These are phyloP conservation scores for Holothuria glaberrima DNA, from an alignment of 35 echinoderm and acorn worm genomes.

Conservation along the genomic window DNA sequence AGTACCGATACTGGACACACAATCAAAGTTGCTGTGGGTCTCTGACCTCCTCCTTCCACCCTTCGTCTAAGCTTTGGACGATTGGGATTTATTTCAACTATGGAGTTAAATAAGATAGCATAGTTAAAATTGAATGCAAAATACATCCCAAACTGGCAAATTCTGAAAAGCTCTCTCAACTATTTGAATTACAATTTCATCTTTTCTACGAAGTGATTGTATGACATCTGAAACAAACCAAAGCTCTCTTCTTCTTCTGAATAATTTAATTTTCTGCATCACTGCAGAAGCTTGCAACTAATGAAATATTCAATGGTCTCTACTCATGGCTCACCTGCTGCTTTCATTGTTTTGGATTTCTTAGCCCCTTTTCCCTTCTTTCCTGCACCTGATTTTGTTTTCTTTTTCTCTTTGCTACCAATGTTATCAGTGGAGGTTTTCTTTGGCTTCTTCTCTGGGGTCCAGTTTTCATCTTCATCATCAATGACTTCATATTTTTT, in stretches of 20 bases:
- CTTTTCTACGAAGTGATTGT: too few species aligned
- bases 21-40: conserved; percentile 84
- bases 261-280: too few species aligned
- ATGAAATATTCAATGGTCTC: too few species aligned
- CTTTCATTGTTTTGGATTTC: background rate
- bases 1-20: conserved; percentile 86
- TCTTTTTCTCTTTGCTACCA: background rate
- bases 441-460: conserved; percentile 31
- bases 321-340: background rate
- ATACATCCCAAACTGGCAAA: too few species aligned
- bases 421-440: background rate
- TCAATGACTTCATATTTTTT: background rate
- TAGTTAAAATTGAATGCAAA: too few species aligned
- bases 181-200: too few species aligned
- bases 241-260: too few species aligned
- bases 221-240: too few species aligned
- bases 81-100: background rate
- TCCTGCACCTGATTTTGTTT: background rate
- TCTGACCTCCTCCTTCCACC: background rate
- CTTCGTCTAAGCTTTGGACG: conserved; percentile 12
- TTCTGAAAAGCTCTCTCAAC: too few species aligned
- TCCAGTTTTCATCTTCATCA: conserved; percentile 3
- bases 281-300: too few species aligned
- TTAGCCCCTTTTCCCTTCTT: background rate
- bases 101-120: background rate